Conservation (phyloP, 2,888 invertebrate species). For the Liposcelis brunnea region DNA sequence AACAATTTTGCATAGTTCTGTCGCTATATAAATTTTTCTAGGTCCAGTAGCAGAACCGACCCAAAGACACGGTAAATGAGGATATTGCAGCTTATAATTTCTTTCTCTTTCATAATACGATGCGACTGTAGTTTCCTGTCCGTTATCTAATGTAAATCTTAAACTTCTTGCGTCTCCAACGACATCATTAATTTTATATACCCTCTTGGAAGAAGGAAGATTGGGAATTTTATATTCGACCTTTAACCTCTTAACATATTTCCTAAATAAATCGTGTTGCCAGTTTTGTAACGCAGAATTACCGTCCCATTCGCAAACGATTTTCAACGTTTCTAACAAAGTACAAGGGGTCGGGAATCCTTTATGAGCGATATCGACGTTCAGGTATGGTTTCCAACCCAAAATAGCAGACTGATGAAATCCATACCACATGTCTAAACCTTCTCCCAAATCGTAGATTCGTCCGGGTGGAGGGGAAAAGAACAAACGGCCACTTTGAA, state of each 20-base stretch:
- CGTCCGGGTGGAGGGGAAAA: conserved; percentile 35
- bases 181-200: conserved; percentile 30
- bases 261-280: background rate
- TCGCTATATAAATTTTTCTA: background rate
- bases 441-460: conserved; percentile 48
- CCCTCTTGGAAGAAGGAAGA: conserved; percentile 25
- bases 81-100: conserved; percentile 35
- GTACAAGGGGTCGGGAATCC: conserved; percentile 45
- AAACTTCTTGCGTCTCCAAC: conserved; percentile 24
- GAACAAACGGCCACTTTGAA: conserved; percentile 60
- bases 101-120: conserved; percentile 29
- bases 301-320: conserved; percentile 16
- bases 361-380: conserved; percentile 78
- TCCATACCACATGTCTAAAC: conserved; percentile 83
- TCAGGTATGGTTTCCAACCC: conserved; percentile 66
- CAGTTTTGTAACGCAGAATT: background rate
- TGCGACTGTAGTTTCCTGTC: conserved; percentile 27
- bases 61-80: conserved; percentile 67
- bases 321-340: conserved; percentile 30
- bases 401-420: conserved; percentile 84
- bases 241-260: background rate
- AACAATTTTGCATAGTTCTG: conserved; percentile 46
- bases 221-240: conserved; percentile 31
- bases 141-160: conserved; percentile 17
- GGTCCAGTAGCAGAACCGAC: conserved; percentile 38